Conservation (phyloP, 2,113 vertebrate genomes). For the Syrmaticus mikado region DNA sequence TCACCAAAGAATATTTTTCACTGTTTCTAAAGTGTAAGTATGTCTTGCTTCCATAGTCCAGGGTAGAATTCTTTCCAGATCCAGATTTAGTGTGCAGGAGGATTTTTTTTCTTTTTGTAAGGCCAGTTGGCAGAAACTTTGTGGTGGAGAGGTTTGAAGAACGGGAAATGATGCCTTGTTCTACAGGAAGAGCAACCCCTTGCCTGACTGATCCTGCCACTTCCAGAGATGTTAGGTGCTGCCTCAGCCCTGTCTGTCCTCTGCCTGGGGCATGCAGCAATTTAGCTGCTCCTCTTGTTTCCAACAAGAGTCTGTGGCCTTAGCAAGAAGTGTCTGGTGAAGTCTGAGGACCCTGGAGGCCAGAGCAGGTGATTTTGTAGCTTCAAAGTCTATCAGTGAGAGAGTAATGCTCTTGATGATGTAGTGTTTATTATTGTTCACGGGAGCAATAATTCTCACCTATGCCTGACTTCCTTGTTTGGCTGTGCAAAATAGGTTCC, state of each 20-base stretch:
- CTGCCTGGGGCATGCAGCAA: not conserved
- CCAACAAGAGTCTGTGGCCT: not conserved
- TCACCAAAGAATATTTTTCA: not conserved
- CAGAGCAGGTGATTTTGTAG: not conserved
- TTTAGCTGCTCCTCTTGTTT: not conserved
- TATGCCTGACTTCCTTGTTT: slow-evolving; percentile 20
- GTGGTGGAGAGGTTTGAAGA: not conserved
- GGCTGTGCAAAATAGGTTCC: slow-evolving; percentile 31
- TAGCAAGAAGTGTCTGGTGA: not conserved
- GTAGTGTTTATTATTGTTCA: slow-evolving; percentile 17
- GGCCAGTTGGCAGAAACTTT: not conserved
- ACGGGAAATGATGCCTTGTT: not conserved
- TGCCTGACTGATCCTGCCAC: accelerated
- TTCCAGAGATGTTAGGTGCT: not conserved
- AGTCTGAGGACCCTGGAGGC: not conserved
- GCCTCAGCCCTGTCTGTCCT: not conserved
- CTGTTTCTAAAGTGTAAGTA: not conserved
- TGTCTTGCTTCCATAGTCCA: not conserved
- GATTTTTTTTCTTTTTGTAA: not conserved
- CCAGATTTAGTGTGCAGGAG: not conserved
- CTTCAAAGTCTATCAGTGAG: not conserved
- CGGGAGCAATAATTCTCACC: slow-evolving; percentile 25
- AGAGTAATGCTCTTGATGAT: not conserved
- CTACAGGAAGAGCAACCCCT: not conserved
- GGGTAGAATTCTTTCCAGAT: not conserved